These are phyloP conservation scores for Amphiduros pacificus DNA, from an alignment of 2,888 invertebrate genomes.

Conservation along the genomic window DNA sequence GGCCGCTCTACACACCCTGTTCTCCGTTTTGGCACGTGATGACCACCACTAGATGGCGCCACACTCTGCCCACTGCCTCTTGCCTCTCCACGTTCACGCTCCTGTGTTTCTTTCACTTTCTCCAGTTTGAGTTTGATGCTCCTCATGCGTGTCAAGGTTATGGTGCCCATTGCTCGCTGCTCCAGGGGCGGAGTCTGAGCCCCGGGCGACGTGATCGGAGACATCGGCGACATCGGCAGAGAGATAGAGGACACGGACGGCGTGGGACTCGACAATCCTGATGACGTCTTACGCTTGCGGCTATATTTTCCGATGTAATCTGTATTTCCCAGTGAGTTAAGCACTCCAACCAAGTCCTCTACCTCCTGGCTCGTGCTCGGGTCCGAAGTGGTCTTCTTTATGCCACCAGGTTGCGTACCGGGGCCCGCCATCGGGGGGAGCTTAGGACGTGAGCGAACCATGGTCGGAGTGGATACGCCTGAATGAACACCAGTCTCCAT, in stretches of 20 bases:
- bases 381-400: neutral
- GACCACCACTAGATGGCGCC: too few species aligned
- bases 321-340: conserved; percentile 19
- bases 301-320: conserved; percentile 28
- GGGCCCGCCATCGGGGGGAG: conserved; percentile 10
- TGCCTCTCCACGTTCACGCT: conserved; percentile 8
- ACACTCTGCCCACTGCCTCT: too few species aligned
- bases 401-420: neutral
- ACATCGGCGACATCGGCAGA: conserved; percentile 12
- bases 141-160: conserved; percentile 11
- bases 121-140: conserved; percentile 19
- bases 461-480: conserved; percentile 10
- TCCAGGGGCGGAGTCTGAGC: neutral
- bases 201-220: neutral
- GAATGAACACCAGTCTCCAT: neutral
- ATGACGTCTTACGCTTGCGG: conserved; percentile 1
- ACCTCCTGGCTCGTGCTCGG: neutral
- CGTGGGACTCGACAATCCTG: conserved; percentile 1
- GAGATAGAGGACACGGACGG: neutral
- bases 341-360: conserved; percentile 14
- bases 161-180: neutral
- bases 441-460: conserved; percentile 24
- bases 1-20: neutral
- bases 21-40: neutral
- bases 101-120: conserved; percentile 16